A percentile compares a stretch with the other conserved stretches of the same genome.
Conservation (phyloP, 2,113 vertebrate genomes). For the Onychorhynchus coronatus region DNA sequence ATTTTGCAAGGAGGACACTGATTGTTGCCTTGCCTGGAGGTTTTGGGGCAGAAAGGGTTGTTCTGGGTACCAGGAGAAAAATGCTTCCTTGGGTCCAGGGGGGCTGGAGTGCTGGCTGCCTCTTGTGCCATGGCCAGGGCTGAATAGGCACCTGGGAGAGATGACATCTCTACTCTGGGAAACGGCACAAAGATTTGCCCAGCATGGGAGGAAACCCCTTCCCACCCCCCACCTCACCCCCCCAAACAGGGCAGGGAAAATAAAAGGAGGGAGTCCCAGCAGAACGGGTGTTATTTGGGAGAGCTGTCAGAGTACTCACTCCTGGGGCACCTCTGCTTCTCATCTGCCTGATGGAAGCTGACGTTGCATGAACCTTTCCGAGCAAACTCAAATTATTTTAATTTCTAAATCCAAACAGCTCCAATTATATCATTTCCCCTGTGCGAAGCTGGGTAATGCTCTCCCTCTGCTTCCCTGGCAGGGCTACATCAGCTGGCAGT, state of each 20-base stretch:
- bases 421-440: conserved; percentile 69
- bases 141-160: not conserved
- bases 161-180: not conserved
- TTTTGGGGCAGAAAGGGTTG: not conserved
- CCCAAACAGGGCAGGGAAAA: not conserved
- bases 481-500: not conserved
- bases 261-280: not conserved
- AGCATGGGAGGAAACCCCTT: not conserved
- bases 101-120: fast-evolving
- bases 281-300: conserved; percentile 22
- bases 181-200: not conserved
- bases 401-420: conserved; percentile 72
- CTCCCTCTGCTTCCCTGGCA: conserved; percentile 23
- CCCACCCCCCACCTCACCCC: not conserved
- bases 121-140: not conserved
- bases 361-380: conserved; percentile 61
- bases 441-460: conserved; percentile 25
- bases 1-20: not conserved
- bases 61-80: not conserved
- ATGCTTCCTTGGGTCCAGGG: not conserved
- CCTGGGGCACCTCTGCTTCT: conserved; percentile 55
- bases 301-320: conserved; percentile 48
- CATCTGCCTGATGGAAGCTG: conserved; percentile 60
- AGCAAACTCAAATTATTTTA: conserved; percentile 69
- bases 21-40: not conserved